Evolutionary conservation across 2,797 vertebrate species (phyloP).

Genomic region (Acanthurus lineatus): DNA sequence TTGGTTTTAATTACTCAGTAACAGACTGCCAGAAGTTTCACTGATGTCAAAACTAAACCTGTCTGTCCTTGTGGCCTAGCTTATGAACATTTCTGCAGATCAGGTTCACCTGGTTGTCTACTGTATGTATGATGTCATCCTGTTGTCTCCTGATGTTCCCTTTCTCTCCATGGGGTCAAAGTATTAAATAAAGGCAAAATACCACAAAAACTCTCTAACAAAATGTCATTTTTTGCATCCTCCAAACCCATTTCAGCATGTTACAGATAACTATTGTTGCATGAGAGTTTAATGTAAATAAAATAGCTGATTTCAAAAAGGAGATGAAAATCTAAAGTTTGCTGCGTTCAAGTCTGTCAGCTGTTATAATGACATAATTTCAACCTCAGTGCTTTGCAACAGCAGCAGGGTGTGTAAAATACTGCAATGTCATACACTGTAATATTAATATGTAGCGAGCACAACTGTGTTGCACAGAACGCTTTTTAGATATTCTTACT

Average conservation of each 20-base stretch:
- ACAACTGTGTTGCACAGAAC: slow-evolving; percentile 19
- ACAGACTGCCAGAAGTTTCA: neutral
- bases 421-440: neutral
- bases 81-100: neutral
- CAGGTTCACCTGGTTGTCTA: neutral
- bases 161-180: slow-evolving; percentile 7
- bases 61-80: neutral
- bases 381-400: neutral
- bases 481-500: neutral
- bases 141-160: slow-evolving; percentile 18
- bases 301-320: neutral
- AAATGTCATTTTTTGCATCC: slow-evolving; percentile 13
- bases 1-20: neutral
- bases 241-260: slow-evolving; percentile 9
- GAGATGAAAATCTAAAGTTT: neutral
- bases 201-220: neutral
- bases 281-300: neutral
- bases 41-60: slow-evolving; percentile 12
- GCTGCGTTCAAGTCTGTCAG: slow-evolving; percentile 2
- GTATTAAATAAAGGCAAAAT: slow-evolving; percentile 34
- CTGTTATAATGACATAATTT: neutral
- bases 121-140: neutral
- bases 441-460: neutral
- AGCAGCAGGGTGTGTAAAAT: slow-evolving; percentile 7
- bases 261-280: neutral